Percentiles rank a stretch among this genome's conserved stretches.
Evolutionary conservation across 1,140 invertebrate genomes (phyloP).

Genomic region (Drosophila malerkotliana): DNA sequence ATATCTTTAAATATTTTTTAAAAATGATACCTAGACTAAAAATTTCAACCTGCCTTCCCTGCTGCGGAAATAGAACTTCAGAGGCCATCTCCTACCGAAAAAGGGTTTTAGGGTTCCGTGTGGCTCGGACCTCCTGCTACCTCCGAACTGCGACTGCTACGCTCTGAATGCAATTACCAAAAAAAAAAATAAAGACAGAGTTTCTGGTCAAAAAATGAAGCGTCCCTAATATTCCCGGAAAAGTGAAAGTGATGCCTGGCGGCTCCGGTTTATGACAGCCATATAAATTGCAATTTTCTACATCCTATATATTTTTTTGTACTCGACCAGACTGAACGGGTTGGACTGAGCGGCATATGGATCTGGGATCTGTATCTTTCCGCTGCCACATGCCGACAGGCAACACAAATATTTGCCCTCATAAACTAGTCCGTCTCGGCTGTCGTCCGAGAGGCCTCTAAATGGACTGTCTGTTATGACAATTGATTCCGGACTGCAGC

Average conservation of each 20-base stretch:
- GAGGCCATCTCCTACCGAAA: constrained; percentile 31
- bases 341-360: constrained; percentile 29
- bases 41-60: constrained; percentile 19
- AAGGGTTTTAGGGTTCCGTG: constrained; percentile 38
- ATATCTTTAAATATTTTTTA: background rate
- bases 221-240: constrained; percentile 67
- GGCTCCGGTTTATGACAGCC: constrained; percentile 68
- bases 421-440: constrained; percentile 41
- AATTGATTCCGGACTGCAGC: constrained; percentile 55
- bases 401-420: constrained; percentile 73
- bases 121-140: constrained; percentile 21
- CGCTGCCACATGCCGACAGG: constrained; percentile 64
- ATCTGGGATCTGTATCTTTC: constrained; percentile 18
- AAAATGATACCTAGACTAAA: background rate
- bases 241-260: constrained; percentile 67
- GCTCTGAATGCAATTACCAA: constrained; percentile 73
- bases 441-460: constrained; percentile 11
- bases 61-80: constrained; percentile 68
- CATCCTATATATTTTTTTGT: constrained; percentile 40
- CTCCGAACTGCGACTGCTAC: constrained; percentile 44
- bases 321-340: constrained; percentile 42
- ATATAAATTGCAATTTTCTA: constrained; percentile 77
- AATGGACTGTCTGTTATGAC: constrained; percentile 40
- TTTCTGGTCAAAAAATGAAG: constrained; percentile 68
- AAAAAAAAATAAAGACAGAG: constrained; percentile 35